Evolutionary conservation across 1,140 invertebrate genomes (phyloP), one percentile per base, ranked within the genome.

Genomic region (Euura saliciscinereae): DNA sequence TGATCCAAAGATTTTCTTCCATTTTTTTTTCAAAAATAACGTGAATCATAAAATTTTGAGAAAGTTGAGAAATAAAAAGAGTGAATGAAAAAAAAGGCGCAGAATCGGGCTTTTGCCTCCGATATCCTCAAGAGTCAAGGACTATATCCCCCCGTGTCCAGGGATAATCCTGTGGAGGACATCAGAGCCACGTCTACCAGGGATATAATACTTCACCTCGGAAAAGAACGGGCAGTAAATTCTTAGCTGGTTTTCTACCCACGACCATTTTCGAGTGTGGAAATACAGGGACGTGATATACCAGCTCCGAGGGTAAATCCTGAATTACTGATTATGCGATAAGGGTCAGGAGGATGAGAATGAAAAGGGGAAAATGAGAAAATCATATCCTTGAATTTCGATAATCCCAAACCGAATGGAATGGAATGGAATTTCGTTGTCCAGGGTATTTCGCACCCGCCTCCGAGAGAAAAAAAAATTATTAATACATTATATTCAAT

Each of bases 151-250:
- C 44, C 45, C 44, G 69, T 65, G n/a, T 73, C 44, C 64, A 73
- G 74, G 44, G 70, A 74, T 44, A 71, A 71, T 71, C 70, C 70
- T 65, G 70, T 71, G 6, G 70, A 71, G 10, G 70, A 64, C 51
- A 71, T 51, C 10, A 51, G 70, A 13, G 28, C 70, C 70, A n/a
- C 13, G 45, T 28, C 70, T n/a, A 64, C 42, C 51, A 6, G 43
- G 28, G 28, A 71, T 42, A 51, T 64, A 71, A 6, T 64, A 6
- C 51, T 71, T 71, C 10, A 43, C 43, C 10, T 45, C 51, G 28
- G 28, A 1, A 28, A 64, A 65, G 10, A 51, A 46, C 70, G 13
- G 59, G 5, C 70, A 71, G 42, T 51, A 42, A 51, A 46, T 71
- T 4, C 51, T 4, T 71, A 6, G 42, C 28, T n/a, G 3, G 42